Evolutionary conservation across 1,140 invertebrate genomes (phyloP).

Genomic region (Caenorhabditis inopinata): DNA sequence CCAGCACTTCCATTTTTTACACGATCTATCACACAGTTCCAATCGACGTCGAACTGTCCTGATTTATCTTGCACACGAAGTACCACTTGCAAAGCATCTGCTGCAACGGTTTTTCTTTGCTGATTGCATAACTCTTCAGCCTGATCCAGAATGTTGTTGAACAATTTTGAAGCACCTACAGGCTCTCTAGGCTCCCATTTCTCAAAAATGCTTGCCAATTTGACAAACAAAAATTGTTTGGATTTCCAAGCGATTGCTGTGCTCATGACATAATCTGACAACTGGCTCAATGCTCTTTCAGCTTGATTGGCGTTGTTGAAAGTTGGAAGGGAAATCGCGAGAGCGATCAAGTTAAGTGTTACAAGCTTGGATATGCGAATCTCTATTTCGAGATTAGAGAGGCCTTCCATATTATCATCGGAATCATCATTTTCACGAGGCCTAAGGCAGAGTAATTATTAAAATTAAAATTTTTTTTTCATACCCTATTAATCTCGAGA

Average conservation of each 20-base stretch:
- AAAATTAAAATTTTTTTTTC: neutral
- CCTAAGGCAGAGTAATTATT: no score
- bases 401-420: constrained; percentile 9
- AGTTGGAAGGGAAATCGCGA: neutral
- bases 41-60: neutral
- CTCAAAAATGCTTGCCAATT: neutral
- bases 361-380: neutral
- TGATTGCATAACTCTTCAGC: constrained; percentile 24
- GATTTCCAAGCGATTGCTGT: constrained; percentile 13
- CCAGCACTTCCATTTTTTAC: neutral
- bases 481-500: neutral
- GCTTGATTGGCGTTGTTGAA: neutral
- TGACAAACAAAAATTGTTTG: neutral
- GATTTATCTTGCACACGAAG: neutral
- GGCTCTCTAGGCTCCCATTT: neutral
- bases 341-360: constrained; percentile 1
- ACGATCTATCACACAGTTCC: neutral
- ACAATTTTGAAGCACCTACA: neutral
- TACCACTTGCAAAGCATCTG: constrained; percentile 11
- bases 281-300: neutral
- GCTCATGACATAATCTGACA: neutral
- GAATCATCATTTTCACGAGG: neutral
- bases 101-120: constrained; percentile 23
- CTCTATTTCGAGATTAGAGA: constrained; percentile 32
- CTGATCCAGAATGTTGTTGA: neutral